phyloP scores from a whole-genome alignment of 1,140 invertebrate species.

The Megalopta genalis region DNA sequence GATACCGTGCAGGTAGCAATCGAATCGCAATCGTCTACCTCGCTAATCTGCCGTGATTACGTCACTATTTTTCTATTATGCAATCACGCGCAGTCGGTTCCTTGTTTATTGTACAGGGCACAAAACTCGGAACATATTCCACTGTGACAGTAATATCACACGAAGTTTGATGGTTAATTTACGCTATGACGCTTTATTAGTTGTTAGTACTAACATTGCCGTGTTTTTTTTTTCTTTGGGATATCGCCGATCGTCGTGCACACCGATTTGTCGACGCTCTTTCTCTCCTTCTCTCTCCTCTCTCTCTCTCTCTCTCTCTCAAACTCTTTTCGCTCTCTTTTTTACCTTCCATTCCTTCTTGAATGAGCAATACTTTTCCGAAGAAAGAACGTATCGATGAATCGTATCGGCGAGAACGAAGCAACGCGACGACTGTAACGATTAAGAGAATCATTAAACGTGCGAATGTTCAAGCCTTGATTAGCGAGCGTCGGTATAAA shows the following conservation, averaged over 20 bases:
- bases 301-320: not conserved
- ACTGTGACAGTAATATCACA: constrained; percentile 68
- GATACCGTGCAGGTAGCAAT: constrained; percentile 24
- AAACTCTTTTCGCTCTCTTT: too few relatives aligned
- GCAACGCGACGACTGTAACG: not conserved
- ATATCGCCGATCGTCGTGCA: constrained; percentile 42
- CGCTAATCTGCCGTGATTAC: constrained; percentile 44
- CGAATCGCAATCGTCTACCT: constrained; percentile 44
- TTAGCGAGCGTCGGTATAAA: too few relatives aligned
- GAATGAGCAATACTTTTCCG: not conserved
- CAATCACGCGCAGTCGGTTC: constrained; percentile 17
- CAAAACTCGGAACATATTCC: constrained; percentile 52
- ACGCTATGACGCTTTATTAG: constrained; percentile 74
- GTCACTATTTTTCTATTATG: constrained; percentile 41
- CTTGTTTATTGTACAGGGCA: constrained; percentile 39
- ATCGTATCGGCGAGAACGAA: constrained; percentile 6
- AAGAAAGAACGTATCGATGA: not conserved
- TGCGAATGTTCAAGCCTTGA: too few relatives aligned
- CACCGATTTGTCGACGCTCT: constrained; percentile 20
- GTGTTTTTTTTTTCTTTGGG: constrained; percentile 44
- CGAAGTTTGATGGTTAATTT: constrained; percentile 67
- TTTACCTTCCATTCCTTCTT: too few relatives aligned
- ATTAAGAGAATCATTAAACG: too few relatives aligned
- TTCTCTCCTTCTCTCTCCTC: not conserved
- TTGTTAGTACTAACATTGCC: constrained; percentile 74